A percentile compares a stretch with the other conserved stretches of the same genome.
Conservation (phyloP, 2,113 vertebrate genomes). For the Ovis canadensis region DNA sequence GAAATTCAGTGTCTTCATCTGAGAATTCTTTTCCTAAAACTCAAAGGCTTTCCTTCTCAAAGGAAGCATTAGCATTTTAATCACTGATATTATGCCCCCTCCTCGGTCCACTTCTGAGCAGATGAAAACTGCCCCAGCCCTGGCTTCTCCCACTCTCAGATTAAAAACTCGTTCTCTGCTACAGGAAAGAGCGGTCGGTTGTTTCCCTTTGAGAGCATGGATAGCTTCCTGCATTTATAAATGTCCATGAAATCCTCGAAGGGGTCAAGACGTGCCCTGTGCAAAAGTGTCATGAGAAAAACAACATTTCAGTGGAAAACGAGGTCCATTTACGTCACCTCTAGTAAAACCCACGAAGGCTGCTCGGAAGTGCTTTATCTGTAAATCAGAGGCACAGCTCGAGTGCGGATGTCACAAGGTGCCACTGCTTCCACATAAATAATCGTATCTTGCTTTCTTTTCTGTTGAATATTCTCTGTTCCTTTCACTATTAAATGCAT, state of each 20-base stretch:
- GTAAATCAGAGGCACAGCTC: not conserved
- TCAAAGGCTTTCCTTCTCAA: slow-evolving; percentile 46
- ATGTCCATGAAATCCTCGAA: slow-evolving; percentile 32
- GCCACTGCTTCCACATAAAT: not conserved
- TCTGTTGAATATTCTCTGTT: not conserved
- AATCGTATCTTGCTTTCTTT: accelerated
- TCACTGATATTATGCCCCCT: not conserved
- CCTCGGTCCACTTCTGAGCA: accelerated
- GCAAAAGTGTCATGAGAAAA: slow-evolving; percentile 48
- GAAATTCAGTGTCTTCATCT: slow-evolving; percentile 18
- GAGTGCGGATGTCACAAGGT: not conserved
- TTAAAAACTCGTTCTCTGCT: not conserved
- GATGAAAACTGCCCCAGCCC: not conserved
- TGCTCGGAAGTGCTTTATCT: not conserved
- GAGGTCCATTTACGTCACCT: not conserved
- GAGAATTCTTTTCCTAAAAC: slow-evolving; percentile 32
- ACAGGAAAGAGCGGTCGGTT: not conserved
- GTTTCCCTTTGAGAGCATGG: slow-evolving; percentile 34
- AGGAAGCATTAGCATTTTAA: slow-evolving; percentile 50
- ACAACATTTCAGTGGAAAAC: not conserved
- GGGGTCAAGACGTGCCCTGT: not conserved
- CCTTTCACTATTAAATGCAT: not conserved
- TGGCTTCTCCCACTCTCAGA: not conserved
- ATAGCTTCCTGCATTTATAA: slow-evolving; percentile 22
- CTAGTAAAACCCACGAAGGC: not conserved